Evolutionary conservation across 35 echinoderm and acorn worm genomes (phyloP).

Genomic region (Acanthaster planci): DNA sequence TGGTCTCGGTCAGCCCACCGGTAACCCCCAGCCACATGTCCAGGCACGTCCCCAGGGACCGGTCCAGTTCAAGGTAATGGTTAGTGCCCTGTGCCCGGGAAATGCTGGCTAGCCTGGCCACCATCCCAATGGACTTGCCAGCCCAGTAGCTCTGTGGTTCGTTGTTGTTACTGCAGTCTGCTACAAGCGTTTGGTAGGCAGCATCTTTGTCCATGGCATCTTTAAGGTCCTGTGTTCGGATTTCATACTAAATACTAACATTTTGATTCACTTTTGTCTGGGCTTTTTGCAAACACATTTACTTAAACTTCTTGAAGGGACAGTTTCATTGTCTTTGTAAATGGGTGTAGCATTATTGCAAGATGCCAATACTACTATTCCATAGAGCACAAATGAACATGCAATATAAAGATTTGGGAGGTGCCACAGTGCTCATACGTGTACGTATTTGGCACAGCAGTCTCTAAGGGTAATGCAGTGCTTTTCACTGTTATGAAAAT

Average conservation of each 20-base stretch:
- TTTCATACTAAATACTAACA: too few species aligned
- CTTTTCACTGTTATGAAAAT: too few species aligned
- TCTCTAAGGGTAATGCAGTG: too few species aligned
- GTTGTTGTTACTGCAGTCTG: conserved; percentile 51
- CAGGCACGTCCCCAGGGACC: conserved; percentile 59
- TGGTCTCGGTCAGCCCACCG: conserved; percentile 51
- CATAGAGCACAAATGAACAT: too few species aligned
- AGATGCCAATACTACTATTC: too few species aligned
- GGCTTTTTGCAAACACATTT: too few species aligned
- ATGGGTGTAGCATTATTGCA: too few species aligned
- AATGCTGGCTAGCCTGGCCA: conserved; percentile 80
- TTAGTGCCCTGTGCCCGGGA: conserved; percentile 81
- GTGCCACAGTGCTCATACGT: too few species aligned
- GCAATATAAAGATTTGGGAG: too few species aligned
- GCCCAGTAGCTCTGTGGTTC: conserved; percentile 87
- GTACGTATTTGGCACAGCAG: too few species aligned
- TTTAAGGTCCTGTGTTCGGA: conserved; percentile 51
- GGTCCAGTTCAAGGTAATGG: conserved; percentile 74
- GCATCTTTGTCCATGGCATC: conserved; percentile 76
- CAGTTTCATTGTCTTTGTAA: too few species aligned
- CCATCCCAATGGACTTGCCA: conserved; percentile 83
- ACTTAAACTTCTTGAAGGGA: too few species aligned
- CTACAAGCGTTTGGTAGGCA: conserved; percentile 59
- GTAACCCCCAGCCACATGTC: conserved; percentile 74
- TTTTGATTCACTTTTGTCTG: not conserved